A percentile compares a stretch with the other conserved stretches of the same genome.
Evolutionary conservation across 2,113 vertebrate species (phyloP).

Genomic region (Petrocephalus zakoni): DNA sequence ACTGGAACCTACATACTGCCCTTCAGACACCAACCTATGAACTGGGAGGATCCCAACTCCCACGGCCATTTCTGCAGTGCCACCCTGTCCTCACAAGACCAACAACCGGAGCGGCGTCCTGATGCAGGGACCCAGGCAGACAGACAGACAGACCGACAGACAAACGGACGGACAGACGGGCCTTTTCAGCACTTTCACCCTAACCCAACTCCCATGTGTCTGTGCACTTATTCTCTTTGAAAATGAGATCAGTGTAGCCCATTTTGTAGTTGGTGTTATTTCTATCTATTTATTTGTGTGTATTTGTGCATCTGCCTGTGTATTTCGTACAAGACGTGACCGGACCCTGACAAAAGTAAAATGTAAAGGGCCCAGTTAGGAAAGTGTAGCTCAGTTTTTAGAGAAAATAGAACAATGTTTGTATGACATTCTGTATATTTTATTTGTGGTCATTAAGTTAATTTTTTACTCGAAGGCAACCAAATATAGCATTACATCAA

Average conservation of each 20-base stretch:
- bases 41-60: not conserved
- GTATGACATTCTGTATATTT: not conserved
- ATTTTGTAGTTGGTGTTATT: constrained; percentile 4
- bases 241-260: not conserved
- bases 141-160: not conserved
- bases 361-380: not conserved
- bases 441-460: not conserved
- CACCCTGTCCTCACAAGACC: not conserved
- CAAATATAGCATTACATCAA: not conserved
- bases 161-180: not conserved
- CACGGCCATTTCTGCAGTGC: not conserved
- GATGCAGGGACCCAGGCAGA: not conserved
- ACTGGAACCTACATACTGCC: constrained; percentile 18
- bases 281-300: constrained; percentile 11
- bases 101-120: not conserved
- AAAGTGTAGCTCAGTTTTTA: not conserved
- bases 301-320: constrained; percentile 8
- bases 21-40: not conserved
- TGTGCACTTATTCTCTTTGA: constrained; percentile 14
- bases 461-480: not conserved
- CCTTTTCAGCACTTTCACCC: constrained; percentile 15
- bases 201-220: not conserved
- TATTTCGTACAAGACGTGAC: constrained; percentile 1
- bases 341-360: not conserved
- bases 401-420: not conserved